Conservation (phyloP, 2,797 vertebrate species). For the Schizopygopsis pylzovi region DNA sequence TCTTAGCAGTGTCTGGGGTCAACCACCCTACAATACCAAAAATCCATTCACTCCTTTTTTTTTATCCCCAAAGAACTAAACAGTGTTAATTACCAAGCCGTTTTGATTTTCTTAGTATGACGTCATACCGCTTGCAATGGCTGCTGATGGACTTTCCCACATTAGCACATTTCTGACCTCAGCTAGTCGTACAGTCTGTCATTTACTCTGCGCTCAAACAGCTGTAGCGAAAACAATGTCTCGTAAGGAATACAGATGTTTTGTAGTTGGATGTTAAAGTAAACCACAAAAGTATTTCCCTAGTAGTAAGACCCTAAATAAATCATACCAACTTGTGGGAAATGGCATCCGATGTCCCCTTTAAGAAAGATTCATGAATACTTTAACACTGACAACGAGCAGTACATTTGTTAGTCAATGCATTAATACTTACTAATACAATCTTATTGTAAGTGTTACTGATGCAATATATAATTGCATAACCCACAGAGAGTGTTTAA, state of each 20-base stretch:
- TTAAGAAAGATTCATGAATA: background rate
- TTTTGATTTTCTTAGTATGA: no score
- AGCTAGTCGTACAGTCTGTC: background rate
- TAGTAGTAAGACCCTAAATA: background rate
- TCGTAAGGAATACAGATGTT: background rate
- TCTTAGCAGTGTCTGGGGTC: no score
- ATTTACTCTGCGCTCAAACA: background rate
- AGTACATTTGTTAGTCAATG: background rate
- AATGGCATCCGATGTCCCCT: no score
- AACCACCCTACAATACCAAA: no score
- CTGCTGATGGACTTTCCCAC: background rate
- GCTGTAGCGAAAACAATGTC: background rate
- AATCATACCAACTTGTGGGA: no score
- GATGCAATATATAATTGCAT: conserved; percentile 64
- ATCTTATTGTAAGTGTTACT: background rate
- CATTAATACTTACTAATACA: background rate
- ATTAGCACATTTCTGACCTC: background rate
- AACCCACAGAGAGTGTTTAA: background rate
- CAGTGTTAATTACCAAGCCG: no score
- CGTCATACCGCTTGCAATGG: no score
- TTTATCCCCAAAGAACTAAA: no score
- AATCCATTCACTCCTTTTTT: no score
- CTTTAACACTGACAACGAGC: background rate
- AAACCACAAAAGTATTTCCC: no score
- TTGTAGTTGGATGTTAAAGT: no score